Percentiles rank a stretch among this genome's conserved stretches.
Conservation (phyloP, 2,797 vertebrate genomes). For the Carcharodon carcharias region DNA sequence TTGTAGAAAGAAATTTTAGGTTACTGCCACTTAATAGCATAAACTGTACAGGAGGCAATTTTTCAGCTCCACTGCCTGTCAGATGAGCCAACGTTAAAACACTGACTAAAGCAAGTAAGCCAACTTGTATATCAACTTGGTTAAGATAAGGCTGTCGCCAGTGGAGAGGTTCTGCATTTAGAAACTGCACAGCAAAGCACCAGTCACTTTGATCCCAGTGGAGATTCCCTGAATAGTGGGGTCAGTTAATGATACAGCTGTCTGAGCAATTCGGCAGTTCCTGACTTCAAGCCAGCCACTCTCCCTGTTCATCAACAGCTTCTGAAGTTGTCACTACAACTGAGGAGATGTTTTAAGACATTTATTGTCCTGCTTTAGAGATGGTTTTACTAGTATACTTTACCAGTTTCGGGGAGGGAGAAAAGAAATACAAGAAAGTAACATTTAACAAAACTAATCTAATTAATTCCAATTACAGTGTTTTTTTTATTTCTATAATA, state of each 20-base stretch:
- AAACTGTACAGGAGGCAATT: constrained; percentile 39
- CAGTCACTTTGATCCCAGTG: constrained; percentile 42
- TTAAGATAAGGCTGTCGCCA: constrained; percentile 40
- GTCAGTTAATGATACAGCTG: constrained; percentile 41
- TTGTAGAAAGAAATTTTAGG: background rate
- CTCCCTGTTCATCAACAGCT: constrained; percentile 41
- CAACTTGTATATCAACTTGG: constrained; percentile 38
- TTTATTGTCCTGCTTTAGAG: constrained; percentile 21
- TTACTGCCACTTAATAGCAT: background rate
- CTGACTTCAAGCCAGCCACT: constrained; percentile 36
- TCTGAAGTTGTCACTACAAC: constrained; percentile 37
- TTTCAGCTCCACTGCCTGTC: constrained; percentile 47
- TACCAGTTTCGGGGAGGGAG: background rate
- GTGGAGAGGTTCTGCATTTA: background rate
- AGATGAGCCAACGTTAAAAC: constrained; percentile 44
- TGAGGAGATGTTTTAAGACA: background rate
- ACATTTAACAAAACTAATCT: background rate
- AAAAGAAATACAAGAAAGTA: background rate
- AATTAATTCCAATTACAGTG: background rate
- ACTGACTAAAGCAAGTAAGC: constrained; percentile 36
- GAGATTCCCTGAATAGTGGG: constrained; percentile 42
- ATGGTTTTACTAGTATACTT: constrained; percentile 33
- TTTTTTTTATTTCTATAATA: background rate
- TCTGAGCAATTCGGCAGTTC: constrained; percentile 38
- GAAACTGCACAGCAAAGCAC: constrained; percentile 40